A percentile compares a stretch with the other conserved stretches of the same genome.
These are phyloP conservation scores for Esox niger DNA, from an alignment of 2,113 vertebrate genomes.

Conservation along the genomic window DNA sequence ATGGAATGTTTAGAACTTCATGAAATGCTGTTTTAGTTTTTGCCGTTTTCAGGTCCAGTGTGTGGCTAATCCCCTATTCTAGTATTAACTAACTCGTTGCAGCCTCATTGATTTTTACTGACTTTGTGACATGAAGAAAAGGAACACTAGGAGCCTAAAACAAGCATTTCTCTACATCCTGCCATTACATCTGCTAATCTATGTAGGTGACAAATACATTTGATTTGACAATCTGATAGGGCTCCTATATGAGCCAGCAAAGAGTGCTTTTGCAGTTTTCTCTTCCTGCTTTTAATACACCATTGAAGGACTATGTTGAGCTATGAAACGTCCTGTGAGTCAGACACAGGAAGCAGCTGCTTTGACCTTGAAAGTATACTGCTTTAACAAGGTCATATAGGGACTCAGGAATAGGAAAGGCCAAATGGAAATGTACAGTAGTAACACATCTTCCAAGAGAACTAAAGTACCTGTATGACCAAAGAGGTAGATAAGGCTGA, in stretches of 20 bases:
- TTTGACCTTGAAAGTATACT: conserved; percentile 51
- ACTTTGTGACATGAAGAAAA: no score
- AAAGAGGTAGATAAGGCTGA: conserved; percentile 38
- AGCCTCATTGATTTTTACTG: no score
- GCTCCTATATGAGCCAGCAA: background rate
- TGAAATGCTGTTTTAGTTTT: no score
- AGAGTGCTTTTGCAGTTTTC: background rate
- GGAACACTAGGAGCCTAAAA: no score
- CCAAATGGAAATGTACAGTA: conserved; percentile 27
- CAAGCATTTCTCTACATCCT: background rate
- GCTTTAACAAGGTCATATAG: conserved; percentile 36
- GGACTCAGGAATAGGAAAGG: conserved; percentile 27
- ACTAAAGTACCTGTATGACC: conserved; percentile 12
- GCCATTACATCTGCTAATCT: background rate
- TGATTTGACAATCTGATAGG: no score
- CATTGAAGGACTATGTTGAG: background rate
- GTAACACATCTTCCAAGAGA: conserved; percentile 31
- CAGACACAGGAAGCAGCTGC: conserved; percentile 45
- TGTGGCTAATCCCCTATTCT: no score
- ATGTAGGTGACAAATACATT: background rate
- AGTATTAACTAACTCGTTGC: no score
- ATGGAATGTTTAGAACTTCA: no score
- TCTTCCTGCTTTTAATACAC: background rate
- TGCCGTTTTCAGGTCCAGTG: no score
- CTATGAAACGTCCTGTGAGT: background rate